Evolutionary conservation across 2,888 invertebrate species (phyloP), one percentile per base, ranked within the genome.

Genomic region (Acanthopleura granulata): DNA sequence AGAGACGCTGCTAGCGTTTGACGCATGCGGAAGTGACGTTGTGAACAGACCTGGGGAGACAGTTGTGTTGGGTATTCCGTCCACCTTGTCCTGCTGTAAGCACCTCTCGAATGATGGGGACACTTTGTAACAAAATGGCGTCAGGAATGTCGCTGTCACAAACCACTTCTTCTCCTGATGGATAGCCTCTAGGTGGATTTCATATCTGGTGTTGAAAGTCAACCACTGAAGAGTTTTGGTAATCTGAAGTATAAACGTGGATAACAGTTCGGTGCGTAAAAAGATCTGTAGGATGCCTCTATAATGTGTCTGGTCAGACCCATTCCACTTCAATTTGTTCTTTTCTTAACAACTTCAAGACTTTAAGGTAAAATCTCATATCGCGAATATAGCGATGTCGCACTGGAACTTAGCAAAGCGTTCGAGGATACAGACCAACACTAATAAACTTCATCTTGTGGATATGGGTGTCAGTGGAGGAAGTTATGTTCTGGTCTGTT

Each of bases 121-220:
- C 3, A 27, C 66, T 14, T 27, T 15, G 66, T 66, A 66, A 77
- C 82, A 82, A 16, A 50, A 61, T 0, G 80, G 80, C 6, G 82
- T 82, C 15, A 69, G 74, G 73, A 80, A 78, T 4, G 27, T 74
- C 27, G 78, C 29, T 14, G 74, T 70, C 1, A 77, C 79, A 0
- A 70, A 49, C 77, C 77, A 79, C 16, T 61, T 71, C 14, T 74
- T 71, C 14, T 76, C 71, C 3, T 76, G 50, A 4, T 75, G 62
- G 4, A 75, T 72, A 4, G 80, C 71, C 9, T 78, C 75, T 1
- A 82, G 76, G 22, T 75, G 70, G 0, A 82, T 74, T 49, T 73
- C 69, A 61, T 81, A 82, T n/a, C 78, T 70, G 0, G 84, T 79
- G 74, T 81, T 81, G 50, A 78, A 84, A 15, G 76, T 62, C 62